Conservation (phyloP, 2,113 vertebrate species). For the Pachypanchax playfairii region DNA sequence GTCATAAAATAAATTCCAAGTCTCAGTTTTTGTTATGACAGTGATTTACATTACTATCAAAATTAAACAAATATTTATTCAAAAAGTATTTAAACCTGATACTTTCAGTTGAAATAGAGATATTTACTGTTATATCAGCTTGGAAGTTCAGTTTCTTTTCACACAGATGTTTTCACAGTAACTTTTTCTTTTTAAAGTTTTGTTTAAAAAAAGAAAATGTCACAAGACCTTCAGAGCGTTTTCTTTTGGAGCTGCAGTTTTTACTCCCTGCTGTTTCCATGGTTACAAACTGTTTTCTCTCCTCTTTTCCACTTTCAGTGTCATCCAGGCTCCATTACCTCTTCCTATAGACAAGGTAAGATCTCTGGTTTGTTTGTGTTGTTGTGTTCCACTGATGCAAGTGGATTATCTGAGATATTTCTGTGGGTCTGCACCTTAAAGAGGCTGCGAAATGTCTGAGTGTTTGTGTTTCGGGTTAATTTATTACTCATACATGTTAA, state of each 20-base stretch:
- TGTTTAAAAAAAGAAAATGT: neutral
- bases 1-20: too few relatives aligned
- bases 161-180: too few relatives aligned
- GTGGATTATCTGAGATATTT: too few relatives aligned
- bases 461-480: slow-evolving; percentile 1
- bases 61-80: neutral
- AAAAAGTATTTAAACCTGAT: neutral
- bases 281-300: slow-evolving; percentile 51
- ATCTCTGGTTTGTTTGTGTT: neutral
- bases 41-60: neutral
- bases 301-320: slow-evolving; percentile 81
- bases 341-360: slow-evolving; percentile 99
- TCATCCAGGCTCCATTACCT: slow-evolving; percentile 95
- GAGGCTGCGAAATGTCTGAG: neutral
- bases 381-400: neutral
- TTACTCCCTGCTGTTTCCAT: slow-evolving; percentile 57
- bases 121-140: too few relatives aligned
- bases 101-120: neutral
- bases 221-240: slow-evolving; percentile 31
- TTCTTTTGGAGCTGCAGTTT: slow-evolving; percentile 41
- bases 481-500: neutral
- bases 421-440: neutral
- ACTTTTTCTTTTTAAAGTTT: too few relatives aligned
- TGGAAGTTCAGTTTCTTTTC: too few relatives aligned
- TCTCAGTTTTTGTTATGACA: neutral